A percentile compares a stretch with the other conserved stretches of the same genome.
Conservation (phyloP, 2,888 invertebrate genomes). For the Amiota communis region DNA sequence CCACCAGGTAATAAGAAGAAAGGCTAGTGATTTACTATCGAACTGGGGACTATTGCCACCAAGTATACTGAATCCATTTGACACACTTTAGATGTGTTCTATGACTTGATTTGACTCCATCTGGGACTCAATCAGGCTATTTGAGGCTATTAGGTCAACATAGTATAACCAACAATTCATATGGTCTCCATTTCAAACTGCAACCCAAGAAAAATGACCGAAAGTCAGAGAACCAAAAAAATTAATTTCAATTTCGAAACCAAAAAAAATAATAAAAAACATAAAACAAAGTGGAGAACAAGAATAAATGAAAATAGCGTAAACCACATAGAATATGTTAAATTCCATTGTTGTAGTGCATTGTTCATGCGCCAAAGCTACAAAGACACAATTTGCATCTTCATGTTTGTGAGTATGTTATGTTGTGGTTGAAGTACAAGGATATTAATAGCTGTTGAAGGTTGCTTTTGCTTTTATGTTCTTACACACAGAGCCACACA, state of each 20-base stretch:
- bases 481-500: background rate
- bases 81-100: too few relatives aligned
- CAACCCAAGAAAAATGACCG: too few relatives aligned
- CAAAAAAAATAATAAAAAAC: background rate
- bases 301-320: background rate
- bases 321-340: conserved; percentile 9
- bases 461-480: conserved; percentile 36
- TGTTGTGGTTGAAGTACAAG: conserved; percentile 32
- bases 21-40: too few relatives aligned
- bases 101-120: too few relatives aligned
- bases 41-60: too few relatives aligned
- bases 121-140: too few relatives aligned
- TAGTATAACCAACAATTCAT: too few relatives aligned
- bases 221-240: background rate
- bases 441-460: conserved; percentile 49
- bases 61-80: too few relatives aligned
- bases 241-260: background rate
- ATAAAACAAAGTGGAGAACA: background rate
- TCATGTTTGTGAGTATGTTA: conserved; percentile 28
- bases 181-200: too few relatives aligned
- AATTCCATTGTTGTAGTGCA: background rate
- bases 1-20: too few relatives aligned
- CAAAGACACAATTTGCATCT: background rate
- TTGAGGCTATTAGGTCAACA: too few relatives aligned
- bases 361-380: background rate